Percentiles rank a stretch among this genome's conserved stretches.
Evolutionary conservation across 2,888 invertebrate genomes (phyloP).

Genomic region (Drosophila borborema): DNA sequence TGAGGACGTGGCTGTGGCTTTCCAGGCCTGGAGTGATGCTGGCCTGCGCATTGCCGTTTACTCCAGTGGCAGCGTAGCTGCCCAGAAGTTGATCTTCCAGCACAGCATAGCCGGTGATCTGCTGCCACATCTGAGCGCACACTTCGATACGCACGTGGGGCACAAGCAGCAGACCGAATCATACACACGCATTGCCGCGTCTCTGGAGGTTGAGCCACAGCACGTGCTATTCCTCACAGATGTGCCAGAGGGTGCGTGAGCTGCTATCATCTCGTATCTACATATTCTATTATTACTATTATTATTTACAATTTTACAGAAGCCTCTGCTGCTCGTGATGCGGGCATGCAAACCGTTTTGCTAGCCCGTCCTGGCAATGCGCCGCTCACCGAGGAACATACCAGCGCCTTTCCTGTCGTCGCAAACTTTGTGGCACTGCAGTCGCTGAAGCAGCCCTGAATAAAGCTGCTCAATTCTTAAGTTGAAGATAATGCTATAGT

Average conservation of each 20-base stretch:
- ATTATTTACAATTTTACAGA: constrained; percentile 86
- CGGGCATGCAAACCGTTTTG: constrained; percentile 90
- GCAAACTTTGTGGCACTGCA: constrained; percentile 86
- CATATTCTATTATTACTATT: not conserved
- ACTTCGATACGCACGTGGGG: constrained; percentile 95
- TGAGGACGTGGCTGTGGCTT: constrained; percentile 91
- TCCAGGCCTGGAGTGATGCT: constrained; percentile 90
- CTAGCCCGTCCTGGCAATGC: constrained; percentile 93
- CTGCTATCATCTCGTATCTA: not conserved
- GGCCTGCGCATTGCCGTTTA: constrained; percentile 92
- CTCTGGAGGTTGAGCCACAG: constrained; percentile 88
- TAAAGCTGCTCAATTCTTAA: constrained; percentile 14
- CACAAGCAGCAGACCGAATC: constrained; percentile 91
- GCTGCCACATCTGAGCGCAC: constrained; percentile 89
- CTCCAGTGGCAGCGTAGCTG: constrained; percentile 96
- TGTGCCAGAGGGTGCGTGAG: constrained; percentile 90
- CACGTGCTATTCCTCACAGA: constrained; percentile 95
- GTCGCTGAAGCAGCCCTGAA: constrained; percentile 20
- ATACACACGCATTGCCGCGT: constrained; percentile 91
- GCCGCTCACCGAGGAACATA: constrained; percentile 88
- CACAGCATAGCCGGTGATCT: constrained; percentile 92
- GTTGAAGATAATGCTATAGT: not conserved
- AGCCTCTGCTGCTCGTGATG: constrained; percentile 91
- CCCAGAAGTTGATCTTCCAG: constrained; percentile 94
- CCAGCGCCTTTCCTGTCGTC: constrained; percentile 86